These are phyloP conservation scores for Phrynosoma blainvillii DNA, from an alignment of 2,113 vertebrate species.

Conservation along the genomic window DNA sequence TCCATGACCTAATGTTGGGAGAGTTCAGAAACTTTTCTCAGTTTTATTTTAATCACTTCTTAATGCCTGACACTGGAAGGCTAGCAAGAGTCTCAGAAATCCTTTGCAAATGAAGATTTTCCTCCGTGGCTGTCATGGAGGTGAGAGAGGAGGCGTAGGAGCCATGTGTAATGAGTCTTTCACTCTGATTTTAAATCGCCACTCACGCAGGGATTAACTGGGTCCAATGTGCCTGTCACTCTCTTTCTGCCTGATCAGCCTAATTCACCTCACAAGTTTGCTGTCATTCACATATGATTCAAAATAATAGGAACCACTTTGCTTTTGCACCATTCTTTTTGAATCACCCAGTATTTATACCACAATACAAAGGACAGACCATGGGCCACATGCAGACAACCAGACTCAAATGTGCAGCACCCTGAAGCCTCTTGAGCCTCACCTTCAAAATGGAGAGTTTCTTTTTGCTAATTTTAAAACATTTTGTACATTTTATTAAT, in stretches of 20 bases:
- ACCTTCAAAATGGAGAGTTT: too few species aligned
- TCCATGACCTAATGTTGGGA: not conserved
- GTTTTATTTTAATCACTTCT: not conserved
- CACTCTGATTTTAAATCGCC: not conserved
- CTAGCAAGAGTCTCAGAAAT: not conserved
- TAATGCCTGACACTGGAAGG: not conserved
- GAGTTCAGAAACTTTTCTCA: not conserved
- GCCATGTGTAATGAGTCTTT: too few species aligned
- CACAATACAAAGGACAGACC: not conserved
- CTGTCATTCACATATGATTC: not conserved
- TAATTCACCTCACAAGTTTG: not conserved
- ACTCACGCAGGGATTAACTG: not conserved
- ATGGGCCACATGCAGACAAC: too few species aligned
- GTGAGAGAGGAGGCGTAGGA: too few species aligned
- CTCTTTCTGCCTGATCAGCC: not conserved
- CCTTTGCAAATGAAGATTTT: not conserved
- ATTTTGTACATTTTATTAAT: too few species aligned
- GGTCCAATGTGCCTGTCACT: not conserved
- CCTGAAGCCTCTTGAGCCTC: too few species aligned
- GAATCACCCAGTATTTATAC: not conserved
- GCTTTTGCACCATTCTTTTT: too few species aligned
- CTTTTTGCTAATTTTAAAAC: too few species aligned
- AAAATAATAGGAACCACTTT: too few species aligned
- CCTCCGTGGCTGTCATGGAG: not conserved
- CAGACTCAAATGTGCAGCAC: too few species aligned